Base-by-base conservation (phyloP, 2,113 vertebrate genomes). In the Pterocles burchelli region DNA sequence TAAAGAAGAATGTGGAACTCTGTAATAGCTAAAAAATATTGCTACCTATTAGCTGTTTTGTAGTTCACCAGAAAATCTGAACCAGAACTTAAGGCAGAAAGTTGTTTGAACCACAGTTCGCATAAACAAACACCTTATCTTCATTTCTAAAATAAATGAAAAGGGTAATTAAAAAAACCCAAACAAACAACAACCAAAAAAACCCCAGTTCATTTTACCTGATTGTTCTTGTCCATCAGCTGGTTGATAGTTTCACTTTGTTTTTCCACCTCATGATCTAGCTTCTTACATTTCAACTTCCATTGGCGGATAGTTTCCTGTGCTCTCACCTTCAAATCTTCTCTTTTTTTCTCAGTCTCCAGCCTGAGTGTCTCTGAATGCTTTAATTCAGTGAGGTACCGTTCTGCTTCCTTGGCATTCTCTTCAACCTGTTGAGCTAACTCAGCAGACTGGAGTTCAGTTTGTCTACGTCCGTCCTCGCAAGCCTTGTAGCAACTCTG, bases 261-360 rank as follows among this genome's bases (percentile, higher is more conserved):
- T 71, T 99, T 99, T 89, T 99, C 98, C 89, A 98, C 51, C 31
- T 98, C 98, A 75, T 94, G 97, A 96, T 99, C 98, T 93, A 99
- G 85, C 89, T 98, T 98, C 96, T 97, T 99, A 96, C 98, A 98
- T 93, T 98, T 99, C 45, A 98, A 15, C 95, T 98, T 99, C 99
- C 99, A 99, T 6, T 99, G 99, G 55, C 97, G 97, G 72, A 99
- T 97, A 18, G 98, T 96, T 79, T 99, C 99, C 89, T 99, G 99
- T 34, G 99, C 99, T 94, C 98, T 99, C 63, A 82, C 46, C 88
- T 98, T 99, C 96, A 99, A 86, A 62, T 99, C 99, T 36, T 99
- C 99, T 90, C 97, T 98, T 95, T 97, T 99, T 96, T 97, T 98
- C 51, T 98, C 98, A 13, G 58, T 98, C 74, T 99, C 98, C 74